Conservation (phyloP, 2,888 invertebrate genomes). For the Agrotis exclamationis region DNA sequence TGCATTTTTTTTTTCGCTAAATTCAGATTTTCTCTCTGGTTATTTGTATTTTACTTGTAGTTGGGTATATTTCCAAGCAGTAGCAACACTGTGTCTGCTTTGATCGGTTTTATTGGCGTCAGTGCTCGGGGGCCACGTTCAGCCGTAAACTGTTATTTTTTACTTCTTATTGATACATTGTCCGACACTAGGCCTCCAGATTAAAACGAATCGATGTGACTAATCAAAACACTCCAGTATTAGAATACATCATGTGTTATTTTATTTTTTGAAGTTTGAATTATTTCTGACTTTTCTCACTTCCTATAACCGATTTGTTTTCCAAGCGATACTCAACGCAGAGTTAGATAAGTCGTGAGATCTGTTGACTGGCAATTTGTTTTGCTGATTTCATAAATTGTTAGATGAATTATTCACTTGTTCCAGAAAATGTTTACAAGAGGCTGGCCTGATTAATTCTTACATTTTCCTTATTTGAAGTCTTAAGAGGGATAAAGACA, state of each 20-base stretch:
- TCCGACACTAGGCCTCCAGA: conserved; percentile 79
- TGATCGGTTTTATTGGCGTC: conserved; percentile 83
- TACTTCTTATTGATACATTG: conserved; percentile 79
- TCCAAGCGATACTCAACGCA: neutral
- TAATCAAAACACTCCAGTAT: conserved; percentile 75
- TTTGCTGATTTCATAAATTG: conserved; percentile 19
- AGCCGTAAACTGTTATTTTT: conserved; percentile 77
- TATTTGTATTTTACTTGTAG: conserved; percentile 1
- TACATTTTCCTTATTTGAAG: conserved; percentile 40
- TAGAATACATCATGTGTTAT: conserved; percentile 69
- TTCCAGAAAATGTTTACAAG: conserved; percentile 19
- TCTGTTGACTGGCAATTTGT: neutral
- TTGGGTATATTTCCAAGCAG: conserved; percentile 40
- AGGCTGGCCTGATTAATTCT: conserved; percentile 18
- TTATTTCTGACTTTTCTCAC: conserved; percentile 10
- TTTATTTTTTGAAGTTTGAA: conserved; percentile 27
- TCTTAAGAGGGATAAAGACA: neutral
- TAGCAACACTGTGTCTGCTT: conserved; percentile 67
- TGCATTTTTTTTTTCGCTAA: neutral
- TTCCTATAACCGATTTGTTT: neutral
- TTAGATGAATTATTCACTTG: conserved; percentile 35
- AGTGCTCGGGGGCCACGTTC: conserved; percentile 77
- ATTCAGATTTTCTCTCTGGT: neutral
- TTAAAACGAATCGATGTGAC: conserved; percentile 75
- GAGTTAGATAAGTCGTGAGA: neutral